Percentiles rank a stretch among this genome's conserved stretches.
Conservation (phyloP, 2,113 vertebrate species). For the Microtus montanus region DNA sequence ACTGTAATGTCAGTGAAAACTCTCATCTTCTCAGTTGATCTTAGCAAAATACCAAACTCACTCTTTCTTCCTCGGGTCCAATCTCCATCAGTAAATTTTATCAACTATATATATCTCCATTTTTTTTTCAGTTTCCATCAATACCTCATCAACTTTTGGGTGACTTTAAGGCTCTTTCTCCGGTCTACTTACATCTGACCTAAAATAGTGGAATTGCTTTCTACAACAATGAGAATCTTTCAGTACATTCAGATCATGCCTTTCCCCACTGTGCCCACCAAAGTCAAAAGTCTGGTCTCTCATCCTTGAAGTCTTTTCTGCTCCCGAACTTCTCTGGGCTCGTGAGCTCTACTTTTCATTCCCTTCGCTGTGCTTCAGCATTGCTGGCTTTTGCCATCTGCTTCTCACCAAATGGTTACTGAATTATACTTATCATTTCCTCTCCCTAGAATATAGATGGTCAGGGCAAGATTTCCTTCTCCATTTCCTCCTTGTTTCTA, state of each 20-base stretch:
- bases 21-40: not conserved
- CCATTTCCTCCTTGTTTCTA: not conserved
- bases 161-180: not conserved
- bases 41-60: not conserved
- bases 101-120: not conserved
- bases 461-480: not conserved
- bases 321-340: not conserved
- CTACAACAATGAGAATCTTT: not conserved
- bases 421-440: not conserved
- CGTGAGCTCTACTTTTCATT: not conserved
- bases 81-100: not conserved
- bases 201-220: not conserved
- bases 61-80: not conserved
- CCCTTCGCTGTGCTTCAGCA: not conserved
- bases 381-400: not conserved
- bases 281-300: not conserved
- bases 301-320: not conserved
- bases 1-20: not conserved
- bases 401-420: not conserved
- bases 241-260: not conserved
- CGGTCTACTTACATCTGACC: not conserved
- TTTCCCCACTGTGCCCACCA: not conserved
- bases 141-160: not conserved
- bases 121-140: not conserved
- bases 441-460: not conserved